phyloP scores from a whole-genome alignment of 2,888 invertebrate species.

The Teinopalpus imperialis region DNA sequence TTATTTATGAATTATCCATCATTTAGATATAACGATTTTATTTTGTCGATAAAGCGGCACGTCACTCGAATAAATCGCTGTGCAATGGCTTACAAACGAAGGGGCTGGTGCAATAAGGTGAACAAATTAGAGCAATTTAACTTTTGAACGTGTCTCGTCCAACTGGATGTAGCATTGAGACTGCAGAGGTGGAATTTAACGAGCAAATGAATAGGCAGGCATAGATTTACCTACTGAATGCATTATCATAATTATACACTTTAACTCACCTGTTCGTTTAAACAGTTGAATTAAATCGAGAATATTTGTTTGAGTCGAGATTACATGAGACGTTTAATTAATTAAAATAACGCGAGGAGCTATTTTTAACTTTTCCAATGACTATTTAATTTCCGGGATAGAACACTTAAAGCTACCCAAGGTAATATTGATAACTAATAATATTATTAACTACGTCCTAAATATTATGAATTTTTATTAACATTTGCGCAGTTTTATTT shows the following conservation, averaged over 20 bases:
- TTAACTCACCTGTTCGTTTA: conserved; percentile 18
- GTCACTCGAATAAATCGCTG: conserved; percentile 55
- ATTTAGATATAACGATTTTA: too few species aligned
- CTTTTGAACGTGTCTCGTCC: conserved; percentile 63
- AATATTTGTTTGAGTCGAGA: conserved; percentile 7
- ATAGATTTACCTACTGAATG: conserved; percentile 24
- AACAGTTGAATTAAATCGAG: conserved; percentile 20
- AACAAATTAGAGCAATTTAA: conserved; percentile 77
- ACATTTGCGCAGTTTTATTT: too few species aligned
- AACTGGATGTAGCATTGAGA: conserved; percentile 40
- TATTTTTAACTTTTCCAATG: too few species aligned
- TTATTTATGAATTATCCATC: too few species aligned
- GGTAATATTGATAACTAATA: too few species aligned
- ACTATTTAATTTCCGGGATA: too few species aligned
- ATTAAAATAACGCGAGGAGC: neutral
- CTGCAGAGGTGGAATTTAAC: conserved; percentile 36
- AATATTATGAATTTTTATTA: too few species aligned
- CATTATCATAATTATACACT: conserved; percentile 27
- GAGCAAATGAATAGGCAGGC: conserved; percentile 38
- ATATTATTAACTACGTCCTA: too few species aligned
- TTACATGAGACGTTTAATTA: conserved; percentile 16
- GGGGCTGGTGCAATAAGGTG: conserved; percentile 65
- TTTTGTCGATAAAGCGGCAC: conserved; percentile 33
- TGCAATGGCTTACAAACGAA: conserved; percentile 61
- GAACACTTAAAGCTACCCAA: too few species aligned